Percentiles rank a stretch among this genome's conserved stretches.
These are phyloP conservation scores for Diogma glabrata DNA, from an alignment of 2,888 invertebrate species.

Conservation along the genomic window DNA sequence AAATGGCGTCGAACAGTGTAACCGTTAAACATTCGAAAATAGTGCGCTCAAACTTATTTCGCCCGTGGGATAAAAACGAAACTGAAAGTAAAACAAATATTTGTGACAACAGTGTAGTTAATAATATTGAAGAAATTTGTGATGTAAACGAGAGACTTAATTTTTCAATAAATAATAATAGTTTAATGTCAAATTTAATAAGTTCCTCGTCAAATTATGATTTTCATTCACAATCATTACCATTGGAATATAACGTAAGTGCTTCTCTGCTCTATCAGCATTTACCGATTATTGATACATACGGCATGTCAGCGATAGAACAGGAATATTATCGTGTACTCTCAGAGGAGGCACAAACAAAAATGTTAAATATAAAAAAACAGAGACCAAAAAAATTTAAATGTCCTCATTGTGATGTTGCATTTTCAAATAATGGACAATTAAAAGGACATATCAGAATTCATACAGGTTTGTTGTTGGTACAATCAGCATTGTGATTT, in stretches of 20 bases:
- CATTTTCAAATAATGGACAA: slow-evolving; percentile 90
- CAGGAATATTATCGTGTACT: slow-evolving; percentile 57
- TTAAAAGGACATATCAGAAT: slow-evolving; percentile 84
- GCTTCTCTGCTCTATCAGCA: slow-evolving; percentile 5
- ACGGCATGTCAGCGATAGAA: slow-evolving; percentile 40
- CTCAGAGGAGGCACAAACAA: slow-evolving; percentile 58
- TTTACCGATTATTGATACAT: slow-evolving; percentile 26
- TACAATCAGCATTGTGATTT: background rate
- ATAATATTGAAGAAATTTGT: slow-evolving; percentile 5
- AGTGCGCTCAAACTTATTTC: too few relatives aligned
- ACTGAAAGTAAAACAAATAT: slow-evolving; percentile 33
- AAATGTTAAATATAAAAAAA: slow-evolving; percentile 54
- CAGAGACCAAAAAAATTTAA: slow-evolving; percentile 83
- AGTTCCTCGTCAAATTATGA: slow-evolving; percentile 18
- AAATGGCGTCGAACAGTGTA: too few relatives aligned
- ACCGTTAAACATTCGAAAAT: too few relatives aligned
- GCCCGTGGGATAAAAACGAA: slow-evolving; percentile 43
- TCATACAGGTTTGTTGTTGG: slow-evolving; percentile 53
- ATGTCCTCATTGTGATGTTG: slow-evolving; percentile 80
- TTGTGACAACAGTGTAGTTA: slow-evolving; percentile 25
- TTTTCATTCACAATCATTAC: background rate
- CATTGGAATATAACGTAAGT: background rate
- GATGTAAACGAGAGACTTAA: background rate
- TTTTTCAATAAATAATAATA: background rate
- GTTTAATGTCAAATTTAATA: slow-evolving; percentile 21